phyloP scores from a whole-genome alignment of 2,888 invertebrate species.

The Meta bourneti region DNA sequence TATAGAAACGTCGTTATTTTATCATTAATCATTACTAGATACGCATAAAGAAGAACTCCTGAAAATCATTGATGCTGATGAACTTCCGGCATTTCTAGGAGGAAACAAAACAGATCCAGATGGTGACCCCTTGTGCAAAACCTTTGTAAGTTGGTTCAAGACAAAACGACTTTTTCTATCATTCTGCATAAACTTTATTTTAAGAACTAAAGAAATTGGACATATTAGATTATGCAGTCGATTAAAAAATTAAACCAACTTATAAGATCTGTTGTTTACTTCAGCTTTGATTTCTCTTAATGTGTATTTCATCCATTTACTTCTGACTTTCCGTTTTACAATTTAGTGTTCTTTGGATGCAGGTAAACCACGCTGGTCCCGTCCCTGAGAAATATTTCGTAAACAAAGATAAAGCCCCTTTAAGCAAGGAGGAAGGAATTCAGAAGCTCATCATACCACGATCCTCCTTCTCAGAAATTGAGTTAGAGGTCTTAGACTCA shows the following conservation, averaged over 20 bases:
- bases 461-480: slow-evolving; percentile 5
- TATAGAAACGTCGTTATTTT: too few relatives aligned
- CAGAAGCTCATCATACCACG: slow-evolving; percentile 8
- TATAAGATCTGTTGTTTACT: not conserved
- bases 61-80: slow-evolving; percentile 33
- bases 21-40: not conserved
- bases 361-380: slow-evolving; percentile 29
- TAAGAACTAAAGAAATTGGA: not conserved
- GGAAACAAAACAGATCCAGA: slow-evolving; percentile 60
- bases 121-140: slow-evolving; percentile 44
- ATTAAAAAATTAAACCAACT: not conserved
- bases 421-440: not conserved
- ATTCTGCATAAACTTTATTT: not conserved
- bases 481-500: not conserved
- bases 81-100: slow-evolving; percentile 43
- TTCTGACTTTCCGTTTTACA: too few relatives aligned
- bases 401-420: not conserved
- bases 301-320: too few relatives aligned
- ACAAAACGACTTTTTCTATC: too few relatives aligned
- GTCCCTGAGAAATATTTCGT: slow-evolving; percentile 28
- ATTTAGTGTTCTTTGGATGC: too few relatives aligned
- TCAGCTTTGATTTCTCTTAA: too few relatives aligned
- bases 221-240: not conserved
- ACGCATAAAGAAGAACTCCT: slow-evolving; percentile 24
- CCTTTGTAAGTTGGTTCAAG: slow-evolving; percentile 40